Percentiles rank a stretch among this genome's conserved stretches.
Conservation (phyloP, 2,888 invertebrate species). For the Hypercompe scribonia region DNA sequence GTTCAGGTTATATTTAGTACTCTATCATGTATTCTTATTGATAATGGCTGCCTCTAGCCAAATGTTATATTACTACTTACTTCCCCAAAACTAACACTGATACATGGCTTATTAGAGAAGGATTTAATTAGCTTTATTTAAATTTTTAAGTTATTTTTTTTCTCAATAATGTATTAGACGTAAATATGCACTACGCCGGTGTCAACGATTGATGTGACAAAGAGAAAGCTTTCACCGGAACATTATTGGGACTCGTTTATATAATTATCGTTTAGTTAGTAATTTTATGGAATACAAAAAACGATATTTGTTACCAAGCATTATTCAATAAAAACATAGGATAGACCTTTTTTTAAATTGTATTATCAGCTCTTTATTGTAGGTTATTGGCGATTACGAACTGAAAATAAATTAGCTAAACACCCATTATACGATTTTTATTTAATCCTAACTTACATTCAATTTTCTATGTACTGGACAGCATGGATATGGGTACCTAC, state of each 20-base stretch:
- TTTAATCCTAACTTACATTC: conserved; percentile 34
- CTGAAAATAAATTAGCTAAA: conserved; percentile 87
- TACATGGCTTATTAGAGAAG: conserved; percentile 75
- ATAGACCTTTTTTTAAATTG: conserved; percentile 84
- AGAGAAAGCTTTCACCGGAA: conserved; percentile 57
- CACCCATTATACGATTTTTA: conserved; percentile 66
- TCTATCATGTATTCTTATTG: conserved; percentile 59
- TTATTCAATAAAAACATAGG: conserved; percentile 84
- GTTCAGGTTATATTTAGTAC: conserved; percentile 59
- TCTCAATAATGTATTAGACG: conserved; percentile 68
- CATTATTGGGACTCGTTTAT: conserved; percentile 78
- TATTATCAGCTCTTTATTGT: conserved; percentile 86
- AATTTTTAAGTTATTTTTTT: conserved; percentile 79
- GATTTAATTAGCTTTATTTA: conserved; percentile 81
- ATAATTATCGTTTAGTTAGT: conserved; percentile 79
- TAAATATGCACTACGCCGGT: conserved; percentile 44
- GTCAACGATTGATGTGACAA: conserved; percentile 43
- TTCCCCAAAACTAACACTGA: conserved; percentile 72
- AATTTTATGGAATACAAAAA: conserved; percentile 83
- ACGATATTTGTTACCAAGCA: conserved; percentile 86
- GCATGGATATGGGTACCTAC: no score
- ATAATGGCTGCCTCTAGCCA: conserved; percentile 54
- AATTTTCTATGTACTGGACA: not conserved
- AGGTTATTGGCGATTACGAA: conserved; percentile 87
- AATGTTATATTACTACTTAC: conserved; percentile 55